Evolutionary conservation across 2,797 vertebrate species (phyloP).

Genomic region (Columba guinea): DNA sequence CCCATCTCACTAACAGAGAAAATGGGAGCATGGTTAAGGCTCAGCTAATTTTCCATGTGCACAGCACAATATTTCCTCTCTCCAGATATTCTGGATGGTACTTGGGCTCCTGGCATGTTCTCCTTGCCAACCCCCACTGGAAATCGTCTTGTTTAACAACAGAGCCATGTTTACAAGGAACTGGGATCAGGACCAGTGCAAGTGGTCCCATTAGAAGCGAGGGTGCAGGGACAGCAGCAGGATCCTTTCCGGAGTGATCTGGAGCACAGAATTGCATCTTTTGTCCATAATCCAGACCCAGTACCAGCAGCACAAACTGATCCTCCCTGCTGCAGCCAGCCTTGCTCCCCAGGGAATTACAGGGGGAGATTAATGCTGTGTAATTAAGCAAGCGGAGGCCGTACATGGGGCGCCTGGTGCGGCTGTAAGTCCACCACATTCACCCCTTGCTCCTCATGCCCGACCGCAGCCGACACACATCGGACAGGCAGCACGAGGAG

Average conservation of each 20-base stretch:
- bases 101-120: not conserved
- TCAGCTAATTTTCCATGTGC: rapidly evolving
- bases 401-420: not conserved
- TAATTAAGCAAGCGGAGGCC: not conserved
- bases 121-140: not conserved
- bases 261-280: not conserved
- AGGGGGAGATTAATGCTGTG: not conserved
- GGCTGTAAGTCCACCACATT: not conserved
- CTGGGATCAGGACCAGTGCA: not conserved
- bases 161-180: rapidly evolving
- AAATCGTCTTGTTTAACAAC: not conserved
- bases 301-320: not conserved
- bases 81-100: not conserved
- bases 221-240: not conserved
- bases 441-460: rapidly evolving
- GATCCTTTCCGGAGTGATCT: not conserved
- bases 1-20: not conserved
- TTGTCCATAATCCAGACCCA: not conserved
- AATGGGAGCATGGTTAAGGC: not conserved
- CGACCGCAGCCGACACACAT: rapidly evolving
- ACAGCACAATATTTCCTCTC: not conserved
- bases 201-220: not conserved
- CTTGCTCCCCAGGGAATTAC: not conserved
- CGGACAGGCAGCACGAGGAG: rapidly evolving
- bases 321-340: not conserved